Evolutionary conservation across 2,888 invertebrate species (phyloP).

Genomic region (Polydrusus tereticollis): DNA sequence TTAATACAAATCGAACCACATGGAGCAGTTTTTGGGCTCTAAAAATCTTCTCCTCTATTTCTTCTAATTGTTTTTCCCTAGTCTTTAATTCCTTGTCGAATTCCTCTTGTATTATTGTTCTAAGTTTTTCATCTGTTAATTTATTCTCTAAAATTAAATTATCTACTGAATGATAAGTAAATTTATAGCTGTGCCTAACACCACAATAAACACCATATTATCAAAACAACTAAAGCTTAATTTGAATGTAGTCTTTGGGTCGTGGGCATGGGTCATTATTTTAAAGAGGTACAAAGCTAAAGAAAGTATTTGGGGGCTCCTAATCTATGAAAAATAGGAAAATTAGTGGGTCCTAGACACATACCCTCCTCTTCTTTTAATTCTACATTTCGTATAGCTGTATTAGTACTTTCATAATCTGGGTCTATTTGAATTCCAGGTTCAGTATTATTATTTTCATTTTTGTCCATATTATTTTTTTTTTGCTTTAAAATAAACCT

Average conservation of each 20-base stretch:
- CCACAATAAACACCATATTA: no score
- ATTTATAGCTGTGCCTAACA: no score
- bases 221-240: no score
- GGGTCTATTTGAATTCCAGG: conserved; percentile 57
- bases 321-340: neutral
- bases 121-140: conserved; percentile 73
- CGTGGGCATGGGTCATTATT: neutral
- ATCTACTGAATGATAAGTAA: neutral
- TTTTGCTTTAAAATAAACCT: conserved; percentile 20
- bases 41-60: conserved; percentile 77
- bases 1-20: conserved; percentile 72
- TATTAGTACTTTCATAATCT: conserved; percentile 60
- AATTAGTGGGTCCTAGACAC: conserved; percentile 24
- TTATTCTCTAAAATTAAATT: conserved; percentile 59
- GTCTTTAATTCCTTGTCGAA: conserved; percentile 78
- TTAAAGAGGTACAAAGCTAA: no score
- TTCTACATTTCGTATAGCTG: conserved; percentile 57
- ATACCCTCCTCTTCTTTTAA: conserved; percentile 59
- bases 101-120: conserved; percentile 77
- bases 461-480: conserved; percentile 39
- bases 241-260: neutral
- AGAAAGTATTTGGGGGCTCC: neutral
- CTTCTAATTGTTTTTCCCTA: conserved; percentile 79
- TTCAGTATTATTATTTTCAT: conserved; percentile 39
- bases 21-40: conserved; percentile 72